Percentiles rank a stretch among this genome's conserved stretches.
Evolutionary conservation across 2,113 vertebrate genomes (phyloP).

Genomic region (Rhodinocichla rosea): DNA sequence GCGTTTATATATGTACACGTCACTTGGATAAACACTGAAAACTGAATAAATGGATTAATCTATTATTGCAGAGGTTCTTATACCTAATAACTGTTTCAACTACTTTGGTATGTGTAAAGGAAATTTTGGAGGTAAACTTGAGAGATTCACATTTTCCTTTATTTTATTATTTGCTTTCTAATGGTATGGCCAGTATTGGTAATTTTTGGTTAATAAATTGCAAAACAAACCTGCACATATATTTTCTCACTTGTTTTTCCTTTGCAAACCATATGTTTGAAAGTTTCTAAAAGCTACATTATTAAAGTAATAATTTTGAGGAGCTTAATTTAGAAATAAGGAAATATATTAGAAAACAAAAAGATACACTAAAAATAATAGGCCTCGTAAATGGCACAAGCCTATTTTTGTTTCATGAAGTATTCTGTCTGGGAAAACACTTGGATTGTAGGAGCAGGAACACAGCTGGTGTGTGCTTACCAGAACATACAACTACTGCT

Average conservation of each 20-base stretch:
- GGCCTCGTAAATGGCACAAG: not conserved
- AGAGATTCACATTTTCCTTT: not conserved
- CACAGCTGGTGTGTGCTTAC: not conserved
- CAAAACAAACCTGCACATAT: not conserved
- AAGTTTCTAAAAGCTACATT: not conserved
- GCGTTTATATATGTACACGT: fast-evolving
- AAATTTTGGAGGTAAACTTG: not conserved
- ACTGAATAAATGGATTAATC: fast-evolving
- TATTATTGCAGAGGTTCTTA: not conserved
- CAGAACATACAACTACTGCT: not conserved
- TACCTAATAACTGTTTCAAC: not conserved
- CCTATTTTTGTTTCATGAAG: not conserved
- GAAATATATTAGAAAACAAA: not conserved
- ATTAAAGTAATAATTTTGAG: not conserved
- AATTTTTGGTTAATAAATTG: not conserved
- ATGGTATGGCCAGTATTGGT: not conserved
- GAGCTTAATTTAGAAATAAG: not conserved
- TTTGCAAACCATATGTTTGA: not conserved
- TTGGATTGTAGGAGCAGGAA: not conserved
- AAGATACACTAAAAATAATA: not conserved
- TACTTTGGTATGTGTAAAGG: not conserved
- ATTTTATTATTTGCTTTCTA: not conserved
- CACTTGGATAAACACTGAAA: not conserved
- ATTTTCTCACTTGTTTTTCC: not conserved
- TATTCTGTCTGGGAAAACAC: not conserved